Evolutionary conservation across 2,888 invertebrate genomes (phyloP).

Genomic region (Aphidoletes aphidimyza): DNA sequence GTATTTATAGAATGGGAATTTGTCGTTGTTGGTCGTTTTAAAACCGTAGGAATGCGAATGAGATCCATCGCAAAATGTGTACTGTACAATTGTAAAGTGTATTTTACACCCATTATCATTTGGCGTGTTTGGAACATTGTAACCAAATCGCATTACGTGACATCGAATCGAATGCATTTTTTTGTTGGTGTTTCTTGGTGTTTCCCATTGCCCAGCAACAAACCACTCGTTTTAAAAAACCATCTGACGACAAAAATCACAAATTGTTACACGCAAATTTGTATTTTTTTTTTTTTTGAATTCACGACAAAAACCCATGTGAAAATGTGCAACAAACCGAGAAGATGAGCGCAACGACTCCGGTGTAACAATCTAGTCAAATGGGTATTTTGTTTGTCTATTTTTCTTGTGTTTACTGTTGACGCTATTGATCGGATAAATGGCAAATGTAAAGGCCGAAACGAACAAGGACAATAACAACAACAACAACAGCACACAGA

Average conservation of each 20-base stretch:
- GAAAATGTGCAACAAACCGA: not conserved
- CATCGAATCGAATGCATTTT: slow-evolving; percentile 8
- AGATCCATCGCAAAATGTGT: not conserved
- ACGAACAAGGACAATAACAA: slow-evolving; percentile 9
- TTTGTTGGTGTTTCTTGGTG: not conserved
- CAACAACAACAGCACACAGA: not conserved
- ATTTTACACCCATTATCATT: slow-evolving; percentile 20
- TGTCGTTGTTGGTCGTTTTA: slow-evolving; percentile 21
- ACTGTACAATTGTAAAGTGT: slow-evolving; percentile 25
- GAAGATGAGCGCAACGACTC: not conserved
- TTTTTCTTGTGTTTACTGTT: not conserved
- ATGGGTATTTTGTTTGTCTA: slow-evolving; percentile 4
- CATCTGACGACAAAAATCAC: slow-evolving; percentile 53
- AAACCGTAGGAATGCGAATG: slow-evolving; percentile 40
- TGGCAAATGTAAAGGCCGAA: not conserved
- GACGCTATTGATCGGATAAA: slow-evolving; percentile 12
- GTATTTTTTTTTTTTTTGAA: no score
- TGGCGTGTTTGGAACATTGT: slow-evolving; percentile 5
- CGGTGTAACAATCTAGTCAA: not conserved
- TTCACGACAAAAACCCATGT: not conserved
- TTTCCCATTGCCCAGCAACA: not conserved
- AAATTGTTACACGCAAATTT: slow-evolving; percentile 53
- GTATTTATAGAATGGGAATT: slow-evolving; percentile 37
- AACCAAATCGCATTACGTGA: slow-evolving; percentile 52
- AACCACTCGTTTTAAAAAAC: no score